A percentile compares a stretch with the other conserved stretches of the same genome.
Evolutionary conservation across 2,113 vertebrate genomes (phyloP).

Genomic region (Misgurnus mizolepis): DNA sequence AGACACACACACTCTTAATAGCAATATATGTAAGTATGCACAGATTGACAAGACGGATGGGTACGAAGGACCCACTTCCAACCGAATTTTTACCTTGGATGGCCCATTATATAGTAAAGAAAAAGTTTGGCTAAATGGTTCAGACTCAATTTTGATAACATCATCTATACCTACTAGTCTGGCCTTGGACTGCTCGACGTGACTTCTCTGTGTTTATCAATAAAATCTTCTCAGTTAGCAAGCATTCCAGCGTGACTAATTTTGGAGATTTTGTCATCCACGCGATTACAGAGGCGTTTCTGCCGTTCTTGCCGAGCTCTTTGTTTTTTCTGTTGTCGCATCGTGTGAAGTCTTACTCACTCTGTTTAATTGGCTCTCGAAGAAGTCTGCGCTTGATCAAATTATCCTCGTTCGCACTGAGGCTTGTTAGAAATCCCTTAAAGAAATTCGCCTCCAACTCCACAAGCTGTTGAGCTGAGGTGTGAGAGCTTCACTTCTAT

Average conservation of each 20-base stretch:
- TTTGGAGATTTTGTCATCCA: constrained; percentile 15
- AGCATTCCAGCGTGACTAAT: neutral
- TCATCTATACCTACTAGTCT: no score
- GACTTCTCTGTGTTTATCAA: neutral
- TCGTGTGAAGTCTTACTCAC: constrained; percentile 48
- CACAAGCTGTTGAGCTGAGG: constrained; percentile 34
- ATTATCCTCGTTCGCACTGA: constrained; percentile 20
- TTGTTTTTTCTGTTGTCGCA: constrained; percentile 34
- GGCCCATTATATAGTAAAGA: no score
- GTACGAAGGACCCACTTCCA: neutral
- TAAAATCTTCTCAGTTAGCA: neutral
- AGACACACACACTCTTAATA: neutral
- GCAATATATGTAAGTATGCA: neutral
- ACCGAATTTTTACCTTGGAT: no score
- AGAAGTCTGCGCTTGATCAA: constrained; percentile 36
- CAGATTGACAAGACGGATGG: neutral
- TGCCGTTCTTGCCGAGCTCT: neutral
- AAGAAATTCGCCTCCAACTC: constrained; percentile 21
- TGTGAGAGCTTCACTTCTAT: constrained; percentile 13
- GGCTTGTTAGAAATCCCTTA: constrained; percentile 41
- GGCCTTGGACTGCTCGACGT: no score
- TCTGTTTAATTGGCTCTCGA: constrained; percentile 52
- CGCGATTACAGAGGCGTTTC: constrained; percentile 8
- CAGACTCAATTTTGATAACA: no score
- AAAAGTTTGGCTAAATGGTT: no score